Percentiles rank a stretch among this genome's conserved stretches.
Conservation (phyloP, 2,113 vertebrate species). For the Apeltes quadracus region DNA sequence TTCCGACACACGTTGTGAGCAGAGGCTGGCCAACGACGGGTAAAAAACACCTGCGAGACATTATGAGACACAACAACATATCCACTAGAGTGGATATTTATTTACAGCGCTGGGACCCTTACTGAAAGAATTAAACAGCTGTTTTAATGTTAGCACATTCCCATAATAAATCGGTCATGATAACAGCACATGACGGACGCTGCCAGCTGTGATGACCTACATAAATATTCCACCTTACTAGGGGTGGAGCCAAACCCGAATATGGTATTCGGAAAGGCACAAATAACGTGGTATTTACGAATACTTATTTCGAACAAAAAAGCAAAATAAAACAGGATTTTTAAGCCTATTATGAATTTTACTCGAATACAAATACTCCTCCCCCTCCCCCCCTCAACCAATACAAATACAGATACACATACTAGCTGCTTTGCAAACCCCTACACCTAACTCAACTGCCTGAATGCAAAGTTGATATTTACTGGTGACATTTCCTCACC, state of each 20-base stretch:
- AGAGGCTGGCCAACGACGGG: constrained; percentile 78
- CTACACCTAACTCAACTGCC: neutral
- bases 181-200: neutral
- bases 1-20: constrained; percentile 86
- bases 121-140: neutral
- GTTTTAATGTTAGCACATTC: neutral
- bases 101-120: neutral
- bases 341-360: no score
- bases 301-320: no score
- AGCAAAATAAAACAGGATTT: no score
- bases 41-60: constrained; percentile 75
- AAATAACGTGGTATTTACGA: no score
- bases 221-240: no score
- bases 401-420: no score
- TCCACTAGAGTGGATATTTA: neutral
- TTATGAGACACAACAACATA: neutral
- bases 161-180: neutral
- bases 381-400: no score
- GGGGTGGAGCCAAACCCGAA: no score
- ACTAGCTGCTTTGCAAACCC: no score
- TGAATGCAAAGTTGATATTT: neutral
- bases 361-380: no score
- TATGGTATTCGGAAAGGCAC: no score
- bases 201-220: neutral
- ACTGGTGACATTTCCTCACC: neutral